phyloP scores from a whole-genome alignment of 2,797 vertebrate species.

The Ctenochaetus hawaiiensis region DNA sequence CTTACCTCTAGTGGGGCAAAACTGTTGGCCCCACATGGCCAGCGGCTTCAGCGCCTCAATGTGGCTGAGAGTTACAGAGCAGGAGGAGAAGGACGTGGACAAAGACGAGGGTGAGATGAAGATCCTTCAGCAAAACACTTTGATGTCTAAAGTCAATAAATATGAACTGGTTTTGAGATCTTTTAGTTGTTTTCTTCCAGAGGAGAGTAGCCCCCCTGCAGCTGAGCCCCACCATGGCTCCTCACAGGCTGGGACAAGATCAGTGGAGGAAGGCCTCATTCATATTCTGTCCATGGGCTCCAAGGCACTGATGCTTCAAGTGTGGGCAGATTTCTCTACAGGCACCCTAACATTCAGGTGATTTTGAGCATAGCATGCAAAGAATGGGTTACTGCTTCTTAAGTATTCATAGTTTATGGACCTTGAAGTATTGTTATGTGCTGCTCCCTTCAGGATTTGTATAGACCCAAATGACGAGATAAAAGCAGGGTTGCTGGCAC shows the following conservation, averaged over 20 bases:
- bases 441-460: conserved; percentile 87
- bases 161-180: conserved; percentile 34
- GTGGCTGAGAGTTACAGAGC: conserved; percentile 88
- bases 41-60: conserved; percentile 95
- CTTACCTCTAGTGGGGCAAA: conserved; percentile 94
- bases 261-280: conserved; percentile 88
- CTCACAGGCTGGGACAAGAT: conserved; percentile 77
- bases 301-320: conserved; percentile 96
- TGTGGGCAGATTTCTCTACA: conserved; percentile 92
- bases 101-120: conserved; percentile 80
- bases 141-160: conserved; percentile 4
- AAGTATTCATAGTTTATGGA: conserved; percentile 12
- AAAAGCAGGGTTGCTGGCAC: conserved; percentile 92
- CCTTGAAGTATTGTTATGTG: conserved; percentile 13
- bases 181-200: conserved; percentile 76
- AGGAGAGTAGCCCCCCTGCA: conserved; percentile 75
- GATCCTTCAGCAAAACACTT: conserved; percentile 30
- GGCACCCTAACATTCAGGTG: conserved; percentile 94
- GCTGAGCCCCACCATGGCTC: conserved; percentile 73
- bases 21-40: conserved; percentile 98
- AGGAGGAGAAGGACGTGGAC: conserved; percentile 72
- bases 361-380: conserved; percentile 28
- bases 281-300: conserved; percentile 96
- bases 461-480: conserved; percentile 94
- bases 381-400: conserved; percentile 3